A percentile compares a stretch with the other conserved stretches of the same genome.
Evolutionary conservation across 2,888 invertebrate genomes (phyloP).

Genomic region (Taphrorychus bicolor): DNA sequence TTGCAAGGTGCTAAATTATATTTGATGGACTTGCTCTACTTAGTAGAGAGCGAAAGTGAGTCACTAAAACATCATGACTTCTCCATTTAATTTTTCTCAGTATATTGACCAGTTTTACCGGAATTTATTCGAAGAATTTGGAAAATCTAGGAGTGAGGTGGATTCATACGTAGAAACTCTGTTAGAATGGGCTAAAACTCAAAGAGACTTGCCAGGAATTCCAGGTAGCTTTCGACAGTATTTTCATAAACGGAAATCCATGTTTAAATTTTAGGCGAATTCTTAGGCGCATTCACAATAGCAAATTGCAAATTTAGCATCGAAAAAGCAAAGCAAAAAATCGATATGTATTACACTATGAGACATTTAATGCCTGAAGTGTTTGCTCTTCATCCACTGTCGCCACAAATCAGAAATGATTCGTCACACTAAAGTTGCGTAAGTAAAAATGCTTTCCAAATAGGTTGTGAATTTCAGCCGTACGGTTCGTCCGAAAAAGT

Average conservation of each 20-base stretch:
- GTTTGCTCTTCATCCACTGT: constrained; percentile 24
- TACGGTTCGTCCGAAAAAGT: no score
- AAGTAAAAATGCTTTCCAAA: no score
- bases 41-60: no score
- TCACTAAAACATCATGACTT: no score
- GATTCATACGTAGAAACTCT: constrained; percentile 15
- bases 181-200: constrained; percentile 18
- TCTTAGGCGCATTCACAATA: neutral
- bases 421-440: no score
- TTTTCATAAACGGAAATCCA: no score
- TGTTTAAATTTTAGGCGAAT: neutral
- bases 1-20: no score
- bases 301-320: constrained; percentile 37
- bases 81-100: neutral
- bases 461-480: no score
- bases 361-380: constrained; percentile 28
- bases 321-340: constrained; percentile 37
- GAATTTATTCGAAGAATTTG: constrained; percentile 19
- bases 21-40: no score
- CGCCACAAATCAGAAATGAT: constrained; percentile 6
- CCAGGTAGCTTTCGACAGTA: constrained; percentile 26
- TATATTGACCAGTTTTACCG: neutral
- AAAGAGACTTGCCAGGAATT: constrained; percentile 24
- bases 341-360: constrained; percentile 42
- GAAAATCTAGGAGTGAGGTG: constrained; percentile 20